Percentiles rank a stretch among this genome's conserved stretches.
phyloP scores from a whole-genome alignment of 2,888 invertebrate genomes.

The Drosophila percnosoma region DNA sequence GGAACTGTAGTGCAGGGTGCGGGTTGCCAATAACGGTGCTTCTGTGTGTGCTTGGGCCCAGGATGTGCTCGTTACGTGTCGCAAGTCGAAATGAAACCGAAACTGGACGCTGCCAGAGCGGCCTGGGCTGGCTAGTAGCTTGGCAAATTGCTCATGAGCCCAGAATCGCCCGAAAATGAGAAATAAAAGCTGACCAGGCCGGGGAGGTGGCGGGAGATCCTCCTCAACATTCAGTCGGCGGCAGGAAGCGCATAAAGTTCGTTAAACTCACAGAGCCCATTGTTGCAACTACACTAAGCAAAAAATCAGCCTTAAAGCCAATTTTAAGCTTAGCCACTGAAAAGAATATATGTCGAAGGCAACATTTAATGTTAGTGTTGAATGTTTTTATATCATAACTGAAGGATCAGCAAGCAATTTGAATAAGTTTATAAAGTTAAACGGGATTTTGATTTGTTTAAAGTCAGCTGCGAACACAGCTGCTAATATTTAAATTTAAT shows the following conservation, averaged over 20 bases:
- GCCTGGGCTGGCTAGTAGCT: background rate
- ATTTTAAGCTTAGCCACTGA: background rate
- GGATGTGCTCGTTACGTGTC: constrained; percentile 66
- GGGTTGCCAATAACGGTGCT: constrained; percentile 52
- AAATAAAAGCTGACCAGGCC: constrained; percentile 61
- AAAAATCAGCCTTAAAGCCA: background rate
- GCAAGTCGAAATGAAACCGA: constrained; percentile 74
- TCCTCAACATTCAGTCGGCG: constrained; percentile 22
- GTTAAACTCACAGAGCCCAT: constrained; percentile 72
- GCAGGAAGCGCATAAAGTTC: constrained; percentile 75
- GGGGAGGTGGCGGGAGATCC: constrained; percentile 22
- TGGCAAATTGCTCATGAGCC: constrained; percentile 58
- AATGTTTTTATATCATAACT: background rate
- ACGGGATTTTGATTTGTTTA: background rate
- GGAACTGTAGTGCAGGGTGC: background rate
- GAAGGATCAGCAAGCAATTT: background rate
- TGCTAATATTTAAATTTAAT: background rate
- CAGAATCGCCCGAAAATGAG: constrained; percentile 64
- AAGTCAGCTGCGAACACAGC: background rate
- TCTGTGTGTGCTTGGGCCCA: constrained; percentile 29
- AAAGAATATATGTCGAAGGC: no score
- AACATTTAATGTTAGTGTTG: no score
- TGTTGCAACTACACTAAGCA: constrained; percentile 42
- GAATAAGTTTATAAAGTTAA: no score
- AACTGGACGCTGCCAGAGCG: constrained; percentile 65